Percentiles rank a stretch among this genome's conserved stretches.
These are phyloP conservation scores for Brotula barbata DNA, from an alignment of 2,797 vertebrate species.

Conservation along the genomic window DNA sequence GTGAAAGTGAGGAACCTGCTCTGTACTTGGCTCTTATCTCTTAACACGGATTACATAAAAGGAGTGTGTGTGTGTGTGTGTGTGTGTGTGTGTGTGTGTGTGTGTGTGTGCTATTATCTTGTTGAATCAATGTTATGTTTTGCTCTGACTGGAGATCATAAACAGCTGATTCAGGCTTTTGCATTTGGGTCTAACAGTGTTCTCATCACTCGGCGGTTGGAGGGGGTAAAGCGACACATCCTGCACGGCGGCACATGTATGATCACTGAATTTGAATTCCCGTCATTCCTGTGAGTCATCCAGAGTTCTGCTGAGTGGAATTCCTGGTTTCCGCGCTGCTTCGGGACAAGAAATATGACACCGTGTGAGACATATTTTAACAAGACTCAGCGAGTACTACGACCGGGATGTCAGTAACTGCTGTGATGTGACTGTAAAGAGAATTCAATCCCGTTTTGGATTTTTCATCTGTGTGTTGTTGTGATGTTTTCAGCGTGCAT, in stretches of 20 bases:
- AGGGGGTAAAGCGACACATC: constrained; percentile 18
- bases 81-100: no score
- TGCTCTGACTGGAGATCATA: neutral
- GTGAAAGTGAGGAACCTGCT: no score
- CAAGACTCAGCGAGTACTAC: neutral
- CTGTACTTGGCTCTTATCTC: no score
- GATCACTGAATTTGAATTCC: constrained; percentile 56
- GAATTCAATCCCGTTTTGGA: no score
- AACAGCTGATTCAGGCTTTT: constrained; percentile 56
- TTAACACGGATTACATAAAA: no score
- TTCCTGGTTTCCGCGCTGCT: constrained; percentile 61
- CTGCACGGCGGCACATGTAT: constrained; percentile 22
- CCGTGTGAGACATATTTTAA: constrained; percentile 1
- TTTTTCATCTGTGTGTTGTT: neutral
- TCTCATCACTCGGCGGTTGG: constrained; percentile 26
- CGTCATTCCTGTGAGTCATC: constrained; percentile 71
- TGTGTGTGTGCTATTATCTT: no score
- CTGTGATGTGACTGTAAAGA: neutral
- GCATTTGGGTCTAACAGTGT: constrained; percentile 20
- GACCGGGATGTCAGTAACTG: neutral
- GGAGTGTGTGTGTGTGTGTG: no score
- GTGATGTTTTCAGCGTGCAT: neutral
- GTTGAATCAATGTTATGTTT: no score
- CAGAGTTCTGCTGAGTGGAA: constrained; percentile 48
- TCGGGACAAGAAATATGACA: constrained; percentile 53